Base-by-base conservation (phyloP, 2,797 vertebrate species). In the Chaenodraco wilsoni region DNA sequence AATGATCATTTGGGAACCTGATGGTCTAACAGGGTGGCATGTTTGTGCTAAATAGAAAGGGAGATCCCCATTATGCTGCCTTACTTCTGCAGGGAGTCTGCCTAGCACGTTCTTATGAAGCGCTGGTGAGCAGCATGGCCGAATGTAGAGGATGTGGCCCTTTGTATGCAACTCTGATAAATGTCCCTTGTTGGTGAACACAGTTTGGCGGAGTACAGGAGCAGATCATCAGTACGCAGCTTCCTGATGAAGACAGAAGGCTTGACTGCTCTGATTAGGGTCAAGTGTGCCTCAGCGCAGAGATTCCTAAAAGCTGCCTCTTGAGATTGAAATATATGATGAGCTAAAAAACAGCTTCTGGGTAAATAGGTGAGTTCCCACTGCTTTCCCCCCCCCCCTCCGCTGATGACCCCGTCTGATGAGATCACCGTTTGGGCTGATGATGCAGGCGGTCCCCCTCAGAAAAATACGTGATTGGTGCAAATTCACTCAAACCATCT, bases 251-350 rank as follows among this genome's bases (percentile, higher is more conserved):
- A 84, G 78, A 75, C 69, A 65, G 80, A 83, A 74, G 71, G 57
- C 74, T 82, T 41, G 79, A 83, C 84, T 72, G 78, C 15, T 45
- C 83, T 94, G 92, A 94, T 92, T 88, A 91, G 91, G 90, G 88
- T 90, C 86, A 89, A 82, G 79, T 62, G 43, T 54, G 43, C 84
- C 62, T 54, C 63, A 12, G 67, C 45, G 15, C 56, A 52, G 83
- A 88, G 86, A 87, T 43, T 64, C 61, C 51, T 54, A 81, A 82
- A 89, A 81, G 56, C 73, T 72, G 68, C 83, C 83, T 88, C 71
- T 81, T 69, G 88, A 92, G 92, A 91, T 90, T 93, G 90, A 90
- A 90, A 89, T 83, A 72, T 64, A 83, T 84, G 89, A 93, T 84
- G 87, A 92, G 88, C 89, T 85, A 86, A 84, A 82, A 65, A 83